Base-by-base conservation (phyloP, 2,113 vertebrate genomes). In the Cisticola juncidis region DNA sequence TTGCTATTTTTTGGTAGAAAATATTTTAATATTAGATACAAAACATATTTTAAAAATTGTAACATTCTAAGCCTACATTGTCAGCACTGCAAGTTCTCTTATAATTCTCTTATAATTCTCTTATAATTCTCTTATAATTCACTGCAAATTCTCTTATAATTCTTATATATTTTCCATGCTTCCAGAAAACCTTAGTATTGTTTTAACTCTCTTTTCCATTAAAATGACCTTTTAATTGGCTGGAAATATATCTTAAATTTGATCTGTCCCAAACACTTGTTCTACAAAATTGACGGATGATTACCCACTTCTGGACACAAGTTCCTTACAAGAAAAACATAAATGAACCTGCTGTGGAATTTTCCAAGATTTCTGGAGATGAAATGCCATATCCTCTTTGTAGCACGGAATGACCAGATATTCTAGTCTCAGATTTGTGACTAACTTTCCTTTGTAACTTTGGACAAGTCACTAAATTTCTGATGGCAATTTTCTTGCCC, bases 361-460 rank as follows among this genome's bases (percentile, higher is more conserved):
- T 95, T 92, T 91, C 71, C 80, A 88, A 40, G 66, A 51, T 61
- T 91, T 95, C 70, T 91, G 42, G 47, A 86, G 29, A 82, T 62
- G 74, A 97, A 95, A 54, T 72, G 66, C 50, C 86, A 28, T 91
- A 94, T 87, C 68, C 45, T 91, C 31, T 72, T 69, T 61, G 42
- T 58, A 83, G 35, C 35, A 58, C 31, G 77, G 62, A 35, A 33
- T 13, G 31, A 83, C 23, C 36, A 76, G 88, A 36, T 53, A 76
- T 11, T 82, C 65, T 7, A 29, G 35, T 53, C 58, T 57, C 50
- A 69, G 53, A n/a, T 57, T 77, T 77, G 35, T 71, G 58, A 42
- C 66, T 57, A 38, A 14, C 17, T 83, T 70, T 47, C 29, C 35
- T n/a, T 7, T 35, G 11, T 83, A 77, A 71, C 28, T 83, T 90